These are phyloP conservation scores for Saguinus midas DNA, from an alignment of 2,113 vertebrate genomes.

Conservation along the genomic window DNA sequence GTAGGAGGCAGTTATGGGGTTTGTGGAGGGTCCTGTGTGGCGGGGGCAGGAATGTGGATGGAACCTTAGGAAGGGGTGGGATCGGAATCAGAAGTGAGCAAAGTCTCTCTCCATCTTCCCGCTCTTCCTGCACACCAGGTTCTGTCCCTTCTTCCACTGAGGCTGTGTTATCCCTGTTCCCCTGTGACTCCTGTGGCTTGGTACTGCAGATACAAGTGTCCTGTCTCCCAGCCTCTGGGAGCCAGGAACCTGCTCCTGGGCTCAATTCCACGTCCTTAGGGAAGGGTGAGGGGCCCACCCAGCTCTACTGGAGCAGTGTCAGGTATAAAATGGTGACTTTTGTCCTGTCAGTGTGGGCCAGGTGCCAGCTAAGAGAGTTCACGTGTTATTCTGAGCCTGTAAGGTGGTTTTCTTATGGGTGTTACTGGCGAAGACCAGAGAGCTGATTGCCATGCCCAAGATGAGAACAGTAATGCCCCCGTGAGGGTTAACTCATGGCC, in stretches of 20 bases:
- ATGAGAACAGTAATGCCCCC: accelerated
- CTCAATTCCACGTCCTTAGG: neutral
- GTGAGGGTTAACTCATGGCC: accelerated
- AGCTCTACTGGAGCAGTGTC: accelerated
- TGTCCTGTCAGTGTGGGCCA: neutral
- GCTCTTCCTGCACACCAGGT: accelerated
- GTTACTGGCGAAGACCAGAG: neutral
- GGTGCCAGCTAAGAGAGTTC: neutral
- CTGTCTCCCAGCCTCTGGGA: neutral
- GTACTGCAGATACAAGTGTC: accelerated
- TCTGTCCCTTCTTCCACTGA: neutral
- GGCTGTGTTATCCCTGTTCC: accelerated
- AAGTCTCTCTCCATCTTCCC: accelerated
- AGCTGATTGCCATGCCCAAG: neutral
- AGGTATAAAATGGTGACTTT: neutral
- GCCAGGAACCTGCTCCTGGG: accelerated
- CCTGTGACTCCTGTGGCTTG: accelerated
- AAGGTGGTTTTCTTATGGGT: neutral
- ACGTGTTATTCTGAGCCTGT: accelerated
- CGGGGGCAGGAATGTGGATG: accelerated
- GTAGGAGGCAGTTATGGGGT: accelerated
- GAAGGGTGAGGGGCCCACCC: too few relatives aligned
- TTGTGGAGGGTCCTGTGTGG: accelerated
- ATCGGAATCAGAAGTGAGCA: accelerated
- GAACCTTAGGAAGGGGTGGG: neutral